Base-by-base conservation (phyloP, 2,888 invertebrate genomes). In the Morpho helenor region DNA sequence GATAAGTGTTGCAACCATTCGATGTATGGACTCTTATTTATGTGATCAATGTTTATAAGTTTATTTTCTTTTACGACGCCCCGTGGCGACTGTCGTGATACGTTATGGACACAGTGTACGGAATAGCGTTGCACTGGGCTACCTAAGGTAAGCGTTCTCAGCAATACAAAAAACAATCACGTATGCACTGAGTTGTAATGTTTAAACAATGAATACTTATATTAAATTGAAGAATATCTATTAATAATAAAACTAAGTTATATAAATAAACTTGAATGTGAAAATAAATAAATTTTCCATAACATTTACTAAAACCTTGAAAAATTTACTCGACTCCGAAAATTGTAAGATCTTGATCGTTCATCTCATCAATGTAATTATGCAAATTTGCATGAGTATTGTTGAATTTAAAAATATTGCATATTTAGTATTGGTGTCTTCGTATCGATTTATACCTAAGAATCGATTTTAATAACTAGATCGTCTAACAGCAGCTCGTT, bases 1-100 rank as follows among this genome's bases (percentile, higher is more conserved):
- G 77, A 75, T 80, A 76, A 65, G 77, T 76, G 77, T 76, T 77
- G 75, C 75, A 73, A 74, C 73, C 65, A 55, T 62, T 57, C 65
- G 55, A 62, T 57, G 63, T 63, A 67, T 62, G 65, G 60, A 61
- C 63, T 56, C 59, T 63, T 59, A 54, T 64, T 67, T 64, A 59
- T 67, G 68, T 67, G 67, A 67, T 62, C 64, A 61, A 56, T 68
- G 65, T 56, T 65, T 64, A 63, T 63, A 62, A 62, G 64, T 65
- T 63, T 55, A 49, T 57, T 63, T 47, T 52, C 44, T 52, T 44
- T 40, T 52, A 52, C 57, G 56, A 61, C 59, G 56, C 49, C 49
- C 54, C 44, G 63, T 61, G 61, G 49, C 52, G 42, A 45, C n/a
- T 57, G 49, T 57, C 61, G 48, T 61, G 60, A 56, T 56, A 60